Percentiles rank a stretch among this genome's conserved stretches.
Evolutionary conservation across 2,888 invertebrate species (phyloP).

Genomic region (Euzetes globulus): DNA sequence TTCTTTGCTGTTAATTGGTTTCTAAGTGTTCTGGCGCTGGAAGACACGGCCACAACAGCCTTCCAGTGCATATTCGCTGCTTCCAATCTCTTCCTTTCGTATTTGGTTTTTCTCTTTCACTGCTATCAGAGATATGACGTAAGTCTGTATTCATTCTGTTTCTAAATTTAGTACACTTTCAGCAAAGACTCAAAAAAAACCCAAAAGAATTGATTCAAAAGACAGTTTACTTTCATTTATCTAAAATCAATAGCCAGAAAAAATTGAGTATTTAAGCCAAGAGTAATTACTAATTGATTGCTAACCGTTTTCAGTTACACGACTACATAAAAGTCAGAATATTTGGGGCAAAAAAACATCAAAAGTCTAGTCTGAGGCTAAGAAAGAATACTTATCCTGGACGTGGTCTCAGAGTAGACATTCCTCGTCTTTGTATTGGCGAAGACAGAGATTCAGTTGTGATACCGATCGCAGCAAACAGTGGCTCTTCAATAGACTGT

Average conservation of each 20-base stretch:
- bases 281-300: background rate
- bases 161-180: conserved; percentile 16
- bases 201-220: background rate
- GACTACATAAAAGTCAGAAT: conserved; percentile 21
- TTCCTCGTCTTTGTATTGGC: conserved; percentile 27
- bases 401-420: conserved; percentile 23
- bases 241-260: background rate
- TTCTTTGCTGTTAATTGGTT: conserved; percentile 67
- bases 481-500: conserved; percentile 11
- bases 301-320: background rate
- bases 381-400: conserved; percentile 18
- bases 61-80: conserved; percentile 46
- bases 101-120: conserved; percentile 36
- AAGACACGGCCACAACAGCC: conserved; percentile 54
- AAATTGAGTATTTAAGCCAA: background rate
- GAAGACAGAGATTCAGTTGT: background rate
- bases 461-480: conserved; percentile 7
- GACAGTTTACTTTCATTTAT: conserved; percentile 1
- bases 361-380: conserved; percentile 20
- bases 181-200: background rate
- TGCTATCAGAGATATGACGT: conserved; percentile 37
- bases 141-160: conserved; percentile 5
- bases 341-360: conserved; percentile 8
- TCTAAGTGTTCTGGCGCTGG: conserved; percentile 63
- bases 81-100: conserved; percentile 45